These are phyloP conservation scores for Petrocephalus sullivani DNA, from an alignment of 2,797 vertebrate species.

Conservation along the genomic window DNA sequence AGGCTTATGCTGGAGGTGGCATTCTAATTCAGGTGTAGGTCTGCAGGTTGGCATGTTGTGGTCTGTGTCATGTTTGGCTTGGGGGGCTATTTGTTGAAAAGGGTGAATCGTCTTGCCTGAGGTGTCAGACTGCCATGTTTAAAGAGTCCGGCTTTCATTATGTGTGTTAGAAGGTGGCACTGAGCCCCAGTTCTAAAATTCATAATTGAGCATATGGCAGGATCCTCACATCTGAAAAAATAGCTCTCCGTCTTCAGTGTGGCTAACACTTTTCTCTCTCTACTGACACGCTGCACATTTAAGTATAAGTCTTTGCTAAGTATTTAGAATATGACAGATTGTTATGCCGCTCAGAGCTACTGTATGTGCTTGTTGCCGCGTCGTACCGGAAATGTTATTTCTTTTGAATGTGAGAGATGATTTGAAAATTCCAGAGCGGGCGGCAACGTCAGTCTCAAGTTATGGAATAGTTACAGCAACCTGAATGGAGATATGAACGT, in stretches of 20 bases:
- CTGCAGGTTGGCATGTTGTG: background rate
- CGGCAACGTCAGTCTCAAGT: background rate
- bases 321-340: constrained; percentile 4
- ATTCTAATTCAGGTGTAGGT: background rate
- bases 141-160: constrained; percentile 47
- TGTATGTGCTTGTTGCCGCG: background rate
- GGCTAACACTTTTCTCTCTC: constrained; percentile 33
- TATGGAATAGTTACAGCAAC: constrained; percentile 1
- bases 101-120: constrained; percentile 25
- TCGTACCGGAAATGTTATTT: background rate
- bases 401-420: background rate
- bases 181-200: background rate
- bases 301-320: background rate
- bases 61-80: background rate
- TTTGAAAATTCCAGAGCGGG: background rate
- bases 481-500: background rate
- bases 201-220: background rate
- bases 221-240: background rate
- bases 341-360: background rate
- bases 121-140: constrained; percentile 39
- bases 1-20: background rate
- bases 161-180: background rate
- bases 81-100: background rate
- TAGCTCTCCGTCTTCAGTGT: constrained; percentile 14
- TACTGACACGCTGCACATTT: background rate